Percentiles rank a stretch among this genome's conserved stretches.
Conservation (phyloP, 1,140 invertebrate species). For the Archivesica marissinica region DNA sequence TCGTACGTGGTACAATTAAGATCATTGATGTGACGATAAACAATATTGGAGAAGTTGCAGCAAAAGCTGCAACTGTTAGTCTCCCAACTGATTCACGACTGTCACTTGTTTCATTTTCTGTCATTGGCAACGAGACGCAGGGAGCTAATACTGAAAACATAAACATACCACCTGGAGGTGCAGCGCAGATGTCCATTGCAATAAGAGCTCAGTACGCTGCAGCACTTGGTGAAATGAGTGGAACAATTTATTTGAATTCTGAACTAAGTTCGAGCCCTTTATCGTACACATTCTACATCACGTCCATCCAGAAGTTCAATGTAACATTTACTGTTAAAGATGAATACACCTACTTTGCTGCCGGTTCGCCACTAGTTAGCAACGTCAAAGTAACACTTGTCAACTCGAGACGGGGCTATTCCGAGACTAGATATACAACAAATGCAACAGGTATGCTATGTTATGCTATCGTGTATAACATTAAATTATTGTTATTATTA, state of each 20-base stretch:
- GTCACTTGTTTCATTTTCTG: constrained; percentile 56
- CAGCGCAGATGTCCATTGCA: constrained; percentile 42
- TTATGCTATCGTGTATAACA: too few relatives aligned
- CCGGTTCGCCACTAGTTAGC: constrained; percentile 60
- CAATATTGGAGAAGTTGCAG: constrained; percentile 59
- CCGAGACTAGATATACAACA: constrained; percentile 39
- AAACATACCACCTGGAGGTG: constrained; percentile 39
- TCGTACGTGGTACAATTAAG: constrained; percentile 22
- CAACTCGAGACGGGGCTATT: constrained; percentile 38
- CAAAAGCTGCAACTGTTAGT: constrained; percentile 51
- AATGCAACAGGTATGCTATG: constrained; percentile 61
- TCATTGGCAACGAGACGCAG: background rate
- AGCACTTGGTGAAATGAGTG: constrained; percentile 57
- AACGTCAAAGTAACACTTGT: constrained; percentile 61
- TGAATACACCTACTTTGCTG: constrained; percentile 71
- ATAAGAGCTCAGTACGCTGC: constrained; percentile 29
- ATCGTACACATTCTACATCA: constrained; percentile 59
- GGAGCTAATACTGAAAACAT: background rate
- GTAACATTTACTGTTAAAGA: constrained; percentile 69
- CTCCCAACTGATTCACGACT: constrained; percentile 57
- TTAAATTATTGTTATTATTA: too few relatives aligned
- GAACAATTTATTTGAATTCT: constrained; percentile 58
- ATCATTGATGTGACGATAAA: constrained; percentile 60
- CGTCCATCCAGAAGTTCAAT: constrained; percentile 57
- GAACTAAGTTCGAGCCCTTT: constrained; percentile 19